Conservation (phyloP, 2,113 vertebrate species). For the Ptychochromis oligacanthus region DNA sequence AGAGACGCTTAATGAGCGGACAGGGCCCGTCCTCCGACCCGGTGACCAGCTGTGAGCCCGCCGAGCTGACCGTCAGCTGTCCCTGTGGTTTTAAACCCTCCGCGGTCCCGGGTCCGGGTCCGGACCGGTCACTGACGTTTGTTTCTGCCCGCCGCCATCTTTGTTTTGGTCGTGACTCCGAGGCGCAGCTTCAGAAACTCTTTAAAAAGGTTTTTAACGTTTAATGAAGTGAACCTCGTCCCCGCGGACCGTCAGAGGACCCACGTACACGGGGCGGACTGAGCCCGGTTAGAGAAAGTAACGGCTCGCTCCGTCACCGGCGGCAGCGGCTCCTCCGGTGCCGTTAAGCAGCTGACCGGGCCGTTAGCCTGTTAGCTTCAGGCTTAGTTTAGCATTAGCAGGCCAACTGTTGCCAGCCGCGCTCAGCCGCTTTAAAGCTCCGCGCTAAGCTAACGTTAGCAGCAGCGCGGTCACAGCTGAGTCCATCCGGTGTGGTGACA, state of each 20-base stretch:
- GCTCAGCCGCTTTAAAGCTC: not conserved
- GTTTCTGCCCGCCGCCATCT: not conserved
- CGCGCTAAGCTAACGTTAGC: not conserved
- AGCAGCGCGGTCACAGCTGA: rapidly evolving
- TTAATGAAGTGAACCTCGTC: not conserved
- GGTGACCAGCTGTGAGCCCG: not conserved
- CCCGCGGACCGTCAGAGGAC: not conserved
- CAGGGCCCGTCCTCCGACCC: not conserved
- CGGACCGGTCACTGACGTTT: not conserved
- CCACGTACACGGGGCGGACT: too few species aligned
- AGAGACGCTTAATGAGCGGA: too few species aligned
- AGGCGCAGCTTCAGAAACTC: not conserved
- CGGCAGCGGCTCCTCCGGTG: not conserved
- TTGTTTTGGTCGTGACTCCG: not conserved
- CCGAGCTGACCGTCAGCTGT: not conserved
- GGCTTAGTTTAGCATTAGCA: slow-evolving; percentile 36
- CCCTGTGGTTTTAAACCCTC: too few species aligned
- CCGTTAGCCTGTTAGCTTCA: slow-evolving; percentile 1
- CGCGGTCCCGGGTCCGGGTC: not conserved
- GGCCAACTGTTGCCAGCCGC: slow-evolving; percentile 59
- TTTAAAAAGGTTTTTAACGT: not conserved
- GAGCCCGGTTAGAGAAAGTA: too few species aligned
- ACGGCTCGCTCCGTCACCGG: too few species aligned
- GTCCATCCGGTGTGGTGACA: not conserved
- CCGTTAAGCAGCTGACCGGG: not conserved